A percentile compares a stretch with the other conserved stretches of the same genome.
These are phyloP conservation scores for Aphodius granarius DNA, from an alignment of 2,888 invertebrate species.

Conservation along the genomic window DNA sequence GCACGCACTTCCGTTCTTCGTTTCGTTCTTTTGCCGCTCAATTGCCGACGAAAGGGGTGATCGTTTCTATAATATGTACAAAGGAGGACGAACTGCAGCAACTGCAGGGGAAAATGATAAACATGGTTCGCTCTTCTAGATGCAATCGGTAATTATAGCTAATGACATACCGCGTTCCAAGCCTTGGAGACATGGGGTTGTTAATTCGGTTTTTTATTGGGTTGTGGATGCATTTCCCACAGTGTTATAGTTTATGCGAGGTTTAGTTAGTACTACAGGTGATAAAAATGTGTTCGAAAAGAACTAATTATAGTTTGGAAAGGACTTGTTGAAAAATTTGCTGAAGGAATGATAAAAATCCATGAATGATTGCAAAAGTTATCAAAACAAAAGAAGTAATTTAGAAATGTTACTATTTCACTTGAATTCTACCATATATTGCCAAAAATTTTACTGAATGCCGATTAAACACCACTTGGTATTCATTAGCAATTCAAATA, in stretches of 20 bases:
- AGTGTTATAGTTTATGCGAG: neutral
- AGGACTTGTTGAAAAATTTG: too few species aligned
- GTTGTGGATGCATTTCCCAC: neutral
- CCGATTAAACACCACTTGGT: neutral
- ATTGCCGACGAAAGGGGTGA: neutral
- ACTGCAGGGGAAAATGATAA: neutral
- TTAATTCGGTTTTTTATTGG: neutral
- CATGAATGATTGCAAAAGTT: too few species aligned
- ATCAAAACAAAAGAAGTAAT: too few species aligned
- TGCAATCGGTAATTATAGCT: neutral
- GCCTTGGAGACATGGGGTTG: neutral
- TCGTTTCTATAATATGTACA: neutral
- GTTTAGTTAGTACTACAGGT: too few species aligned
- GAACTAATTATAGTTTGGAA: too few species aligned
- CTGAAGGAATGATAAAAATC: too few species aligned
- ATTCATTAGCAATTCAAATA: neutral
- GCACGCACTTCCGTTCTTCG: constrained; percentile 33
- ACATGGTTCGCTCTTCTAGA: neutral
- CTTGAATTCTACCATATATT: too few species aligned
- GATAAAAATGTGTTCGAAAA: too few species aligned
- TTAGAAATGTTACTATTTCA: too few species aligned
- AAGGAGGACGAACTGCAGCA: neutral
- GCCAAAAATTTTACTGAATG: too few species aligned
- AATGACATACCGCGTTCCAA: neutral
- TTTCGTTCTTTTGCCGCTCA: neutral